Conservation (phyloP, 2,113 vertebrate species). For the Osmerus eperlanus region DNA sequence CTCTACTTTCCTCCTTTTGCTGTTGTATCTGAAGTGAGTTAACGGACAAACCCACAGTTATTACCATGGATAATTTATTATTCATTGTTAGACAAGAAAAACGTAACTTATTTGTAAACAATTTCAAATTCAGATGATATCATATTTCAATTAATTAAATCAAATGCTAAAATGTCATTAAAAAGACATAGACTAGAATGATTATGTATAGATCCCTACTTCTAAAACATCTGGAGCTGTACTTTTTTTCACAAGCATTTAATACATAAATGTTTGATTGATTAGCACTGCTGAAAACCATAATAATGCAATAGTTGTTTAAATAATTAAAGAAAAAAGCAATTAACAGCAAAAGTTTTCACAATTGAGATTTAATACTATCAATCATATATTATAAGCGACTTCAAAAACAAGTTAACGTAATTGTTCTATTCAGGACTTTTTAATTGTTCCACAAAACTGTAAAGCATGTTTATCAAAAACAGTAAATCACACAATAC, state of each 20-base stretch:
- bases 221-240: slow-evolving; percentile 40
- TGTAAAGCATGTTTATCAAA: not conserved
- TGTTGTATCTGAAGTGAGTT: not conserved
- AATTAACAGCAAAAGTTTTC: not conserved
- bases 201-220: slow-evolving; percentile 14
- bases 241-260: slow-evolving; percentile 21
- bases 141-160: slow-evolving; percentile 25
- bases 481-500: not conserved
- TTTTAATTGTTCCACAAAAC: not conserved
- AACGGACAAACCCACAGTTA: not conserved
- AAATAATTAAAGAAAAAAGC: slow-evolving; percentile 16
- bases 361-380: not conserved
- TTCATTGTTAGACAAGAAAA: slow-evolving; percentile 10
- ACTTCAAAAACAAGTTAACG: slow-evolving; percentile 2
- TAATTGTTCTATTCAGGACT: not conserved
- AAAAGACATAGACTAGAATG: slow-evolving; percentile 30
- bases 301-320: slow-evolving; percentile 34
- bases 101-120: not conserved
- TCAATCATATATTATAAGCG: not conserved
- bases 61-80: not conserved
- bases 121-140: slow-evolving; percentile 17
- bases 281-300: slow-evolving; percentile 42
- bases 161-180: slow-evolving; percentile 9
- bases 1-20: not conserved
- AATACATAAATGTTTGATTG: slow-evolving; percentile 39